phyloP scores from a whole-genome alignment of 1,140 invertebrate genomes.

The Conus ventricosus region DNA sequence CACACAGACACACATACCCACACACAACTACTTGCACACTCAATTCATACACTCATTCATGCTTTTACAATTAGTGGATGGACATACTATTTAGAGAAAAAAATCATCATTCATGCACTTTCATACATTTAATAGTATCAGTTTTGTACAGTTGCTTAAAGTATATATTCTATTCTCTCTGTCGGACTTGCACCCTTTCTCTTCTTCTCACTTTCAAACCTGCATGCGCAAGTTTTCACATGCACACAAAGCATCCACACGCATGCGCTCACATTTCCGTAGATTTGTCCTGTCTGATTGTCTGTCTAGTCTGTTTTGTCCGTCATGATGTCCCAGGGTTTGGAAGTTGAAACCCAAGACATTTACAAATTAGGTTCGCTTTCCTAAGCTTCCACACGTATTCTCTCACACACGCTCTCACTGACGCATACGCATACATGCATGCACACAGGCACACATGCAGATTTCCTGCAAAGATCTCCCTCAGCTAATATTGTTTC shows the following conservation, averaged over 20 bases:
- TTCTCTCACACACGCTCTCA: neutral
- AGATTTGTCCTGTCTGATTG: no score
- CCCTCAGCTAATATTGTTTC: no score
- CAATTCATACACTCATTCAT: neutral
- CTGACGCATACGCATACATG: neutral
- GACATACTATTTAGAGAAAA: neutral
- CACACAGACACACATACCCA: neutral
- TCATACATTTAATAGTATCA: neutral
- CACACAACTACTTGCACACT: neutral
- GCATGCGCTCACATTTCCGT: no score
- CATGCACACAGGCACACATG: neutral
- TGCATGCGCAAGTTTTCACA: neutral
- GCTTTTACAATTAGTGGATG: neutral
- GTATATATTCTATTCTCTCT: neutral
- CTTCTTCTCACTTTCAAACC: no score
- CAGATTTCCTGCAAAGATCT: neutral
- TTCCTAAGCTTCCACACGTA: no score
- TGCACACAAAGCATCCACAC: neutral
- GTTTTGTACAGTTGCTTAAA: neutral
- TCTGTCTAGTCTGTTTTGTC: no score
- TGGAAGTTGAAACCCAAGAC: no score
- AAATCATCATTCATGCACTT: neutral
- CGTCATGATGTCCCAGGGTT: no score
- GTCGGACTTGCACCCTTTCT: no score
- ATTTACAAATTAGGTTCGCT: no score